Conservation (phyloP, 2,888 invertebrate species). For the Piscicola geometra region DNA sequence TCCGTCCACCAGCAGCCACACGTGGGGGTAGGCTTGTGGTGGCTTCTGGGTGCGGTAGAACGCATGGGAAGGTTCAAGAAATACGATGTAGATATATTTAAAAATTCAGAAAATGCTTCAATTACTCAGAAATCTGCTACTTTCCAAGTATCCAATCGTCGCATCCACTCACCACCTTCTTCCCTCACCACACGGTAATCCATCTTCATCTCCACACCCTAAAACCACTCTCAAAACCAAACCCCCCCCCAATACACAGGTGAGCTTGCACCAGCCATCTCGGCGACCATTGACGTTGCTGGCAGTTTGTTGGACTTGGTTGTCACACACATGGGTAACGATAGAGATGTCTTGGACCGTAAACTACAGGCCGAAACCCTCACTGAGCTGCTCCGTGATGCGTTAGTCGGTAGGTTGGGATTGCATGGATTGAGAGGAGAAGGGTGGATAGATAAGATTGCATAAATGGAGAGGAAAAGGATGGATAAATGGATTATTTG, state of each 20-base stretch:
- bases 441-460: neutral
- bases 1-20: constrained; percentile 55
- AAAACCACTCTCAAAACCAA: neutral
- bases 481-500: neutral
- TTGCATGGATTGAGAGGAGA: neutral
- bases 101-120: neutral
- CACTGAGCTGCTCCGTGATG: constrained; percentile 48
- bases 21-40: constrained; percentile 52
- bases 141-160: constrained; percentile 56
- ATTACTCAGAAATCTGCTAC: constrained; percentile 50
- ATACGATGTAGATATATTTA: no score
- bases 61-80: no score
- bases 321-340: constrained; percentile 57
- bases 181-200: constrained; percentile 57
- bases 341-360: constrained; percentile 54
- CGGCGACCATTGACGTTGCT: constrained; percentile 54
- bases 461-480: neutral
- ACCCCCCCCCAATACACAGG: constrained; percentile 46
- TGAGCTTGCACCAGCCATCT: constrained; percentile 55
- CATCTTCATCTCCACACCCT: no score
- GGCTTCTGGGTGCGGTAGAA: no score
- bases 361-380: constrained; percentile 53
- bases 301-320: constrained; percentile 52
- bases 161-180: constrained; percentile 54
- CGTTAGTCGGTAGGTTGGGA: constrained; percentile 44